phyloP scores from a whole-genome alignment of 2,113 vertebrate species.

The Podarcis muralis region DNA sequence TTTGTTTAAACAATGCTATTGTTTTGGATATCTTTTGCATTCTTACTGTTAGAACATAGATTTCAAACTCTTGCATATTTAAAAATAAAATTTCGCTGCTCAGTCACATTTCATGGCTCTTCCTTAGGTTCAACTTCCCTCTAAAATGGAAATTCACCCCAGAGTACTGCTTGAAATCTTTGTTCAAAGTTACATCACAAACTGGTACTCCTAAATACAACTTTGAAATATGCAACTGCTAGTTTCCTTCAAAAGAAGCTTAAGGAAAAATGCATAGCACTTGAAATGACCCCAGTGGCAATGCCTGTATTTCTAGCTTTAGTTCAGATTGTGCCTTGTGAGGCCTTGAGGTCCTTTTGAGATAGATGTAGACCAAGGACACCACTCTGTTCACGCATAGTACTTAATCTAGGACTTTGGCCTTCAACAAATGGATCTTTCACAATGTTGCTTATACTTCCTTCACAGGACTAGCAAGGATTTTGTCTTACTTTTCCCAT shows the following conservation, averaged over 20 bases:
- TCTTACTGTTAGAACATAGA: neutral
- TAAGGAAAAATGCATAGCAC: neutral
- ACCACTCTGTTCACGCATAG: neutral
- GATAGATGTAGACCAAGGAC: neutral
- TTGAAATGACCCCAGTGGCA: neutral
- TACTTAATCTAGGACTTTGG: neutral
- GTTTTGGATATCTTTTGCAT: neutral
- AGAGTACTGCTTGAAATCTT: too few species aligned
- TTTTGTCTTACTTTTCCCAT: too few species aligned
- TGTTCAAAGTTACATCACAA: too few species aligned
- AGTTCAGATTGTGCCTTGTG: neutral
- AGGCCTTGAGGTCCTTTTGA: neutral
- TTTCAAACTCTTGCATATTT: neutral
- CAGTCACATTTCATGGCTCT: neutral
- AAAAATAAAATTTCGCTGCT: neutral
- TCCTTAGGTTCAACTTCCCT: neutral
- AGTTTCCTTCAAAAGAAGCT: neutral
- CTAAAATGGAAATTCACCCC: neutral
- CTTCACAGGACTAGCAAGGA: too few species aligned
- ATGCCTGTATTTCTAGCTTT: neutral
- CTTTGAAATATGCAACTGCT: too few species aligned
- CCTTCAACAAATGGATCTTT: too few species aligned
- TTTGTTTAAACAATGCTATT: neutral
- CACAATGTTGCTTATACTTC: too few species aligned
- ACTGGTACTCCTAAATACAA: too few species aligned